phyloP scores from a whole-genome alignment of 2,797 vertebrate species.

The Lithobates sylvaticus region DNA sequence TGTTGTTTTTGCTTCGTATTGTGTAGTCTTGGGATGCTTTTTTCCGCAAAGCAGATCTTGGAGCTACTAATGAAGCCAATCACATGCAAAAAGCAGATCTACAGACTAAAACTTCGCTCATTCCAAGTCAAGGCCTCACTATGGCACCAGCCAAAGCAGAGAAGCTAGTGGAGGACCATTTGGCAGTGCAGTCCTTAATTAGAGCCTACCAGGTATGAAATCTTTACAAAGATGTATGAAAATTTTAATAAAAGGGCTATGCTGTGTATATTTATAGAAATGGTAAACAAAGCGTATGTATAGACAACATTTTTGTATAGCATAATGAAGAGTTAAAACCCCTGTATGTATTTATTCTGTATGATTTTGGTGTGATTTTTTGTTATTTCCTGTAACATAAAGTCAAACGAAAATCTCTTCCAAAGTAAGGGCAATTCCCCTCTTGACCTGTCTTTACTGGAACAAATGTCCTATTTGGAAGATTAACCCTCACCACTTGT shows the following conservation, averaged over 20 bases:
- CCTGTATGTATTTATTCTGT: too few relatives aligned
- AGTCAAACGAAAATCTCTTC: too few relatives aligned
- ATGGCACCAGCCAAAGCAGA: constrained; percentile 77
- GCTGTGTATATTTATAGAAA: neutral
- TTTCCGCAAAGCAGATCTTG: constrained; percentile 78
- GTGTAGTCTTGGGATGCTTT: constrained; percentile 86
- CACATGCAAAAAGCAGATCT: constrained; percentile 66
- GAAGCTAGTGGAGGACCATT: constrained; percentile 89
- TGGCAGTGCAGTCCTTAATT: constrained; percentile 90
- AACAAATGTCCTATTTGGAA: too few relatives aligned
- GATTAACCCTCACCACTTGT: too few relatives aligned
- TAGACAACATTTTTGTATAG: too few relatives aligned
- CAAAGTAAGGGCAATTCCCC: too few relatives aligned
- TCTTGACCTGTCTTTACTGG: too few relatives aligned
- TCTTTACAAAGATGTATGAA: neutral
- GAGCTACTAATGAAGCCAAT: constrained; percentile 66
- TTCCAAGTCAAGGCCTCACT: constrained; percentile 78
- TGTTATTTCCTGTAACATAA: too few relatives aligned
- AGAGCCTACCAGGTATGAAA: constrained; percentile 85
- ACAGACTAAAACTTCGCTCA: constrained; percentile 66
- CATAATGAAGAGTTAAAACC: too few relatives aligned
- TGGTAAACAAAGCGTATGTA: neutral
- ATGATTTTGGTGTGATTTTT: too few relatives aligned
- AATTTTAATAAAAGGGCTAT: neutral
- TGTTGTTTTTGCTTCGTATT: neutral